Base-by-base conservation (phyloP, 1,140 invertebrate species). In the Drosophila jambulina region DNA sequence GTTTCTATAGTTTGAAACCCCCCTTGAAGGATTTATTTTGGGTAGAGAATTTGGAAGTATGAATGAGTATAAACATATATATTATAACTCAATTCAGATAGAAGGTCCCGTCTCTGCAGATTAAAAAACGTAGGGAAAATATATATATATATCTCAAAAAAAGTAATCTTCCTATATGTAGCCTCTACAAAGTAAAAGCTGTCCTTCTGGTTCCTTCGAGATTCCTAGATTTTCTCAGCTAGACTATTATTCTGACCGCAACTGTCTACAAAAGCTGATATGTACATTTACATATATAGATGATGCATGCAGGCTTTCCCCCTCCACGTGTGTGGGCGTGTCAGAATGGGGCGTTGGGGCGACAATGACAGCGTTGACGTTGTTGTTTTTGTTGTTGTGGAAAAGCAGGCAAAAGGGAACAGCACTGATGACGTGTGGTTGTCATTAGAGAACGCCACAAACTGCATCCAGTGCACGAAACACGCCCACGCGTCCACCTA, bases 361-460 rank as follows among this genome's bases (percentile, higher is more conserved):
- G 75, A 62, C 77, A 62, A 78, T 59, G 46, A 56, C 64, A 78
- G 59, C 63, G 62, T 61, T 78, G 74, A 78, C 48, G 19, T 74
- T 56, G 57, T 56, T 36, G 36, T 43, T 23, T 27, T 13, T 51
- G 49, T 34, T 54, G 32, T 36, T 54, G 51, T 9, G 27, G 36
- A 46, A 48, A 36, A 12, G 53, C 72, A 21, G 57, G 77, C 38
- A 36, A 45, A 69, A 51, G 65, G 65, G 67, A 54, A 62, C 76
- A 56, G 60, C 76, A 62, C 68, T 87, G 84, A 87, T 87, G 83
- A 87, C 83, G 84, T 87, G 83, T 87, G 84, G 83, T 80, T 88
- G 83, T 87, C 83, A 87, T 87, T 87, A 87, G 84, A 80, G 83
- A 12, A 71, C 32, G 25, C 64, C 72, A 74, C 70, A 77, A 77